Evolutionary conservation across 1,140 invertebrate species (phyloP), one percentile per base, ranked within the genome.

Genomic region (Holcopasites calliopsidis): DNA sequence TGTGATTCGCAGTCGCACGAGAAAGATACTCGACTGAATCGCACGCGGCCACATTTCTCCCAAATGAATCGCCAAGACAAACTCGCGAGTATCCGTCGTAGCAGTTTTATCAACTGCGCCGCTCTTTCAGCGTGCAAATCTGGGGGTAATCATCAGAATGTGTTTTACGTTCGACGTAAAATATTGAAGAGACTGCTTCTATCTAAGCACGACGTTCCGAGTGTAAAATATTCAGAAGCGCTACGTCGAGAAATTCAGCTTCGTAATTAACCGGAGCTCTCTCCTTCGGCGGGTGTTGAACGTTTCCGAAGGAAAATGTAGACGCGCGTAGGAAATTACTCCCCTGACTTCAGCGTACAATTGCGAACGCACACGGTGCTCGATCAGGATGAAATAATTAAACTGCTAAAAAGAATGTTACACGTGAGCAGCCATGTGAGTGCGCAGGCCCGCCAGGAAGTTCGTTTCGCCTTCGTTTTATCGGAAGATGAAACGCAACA

Each of bases 351-450:
- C 47, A 35, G 64, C 64, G 64, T n/a, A n/a, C 47, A 66, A 66
- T 66, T 66, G 33, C 52, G 33, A n/a, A 52, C 28, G 10, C n/a
- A n/a, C n/a, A n/a, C 52, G 8, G 33, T 66, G 54, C n/a, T 66
- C 38, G 64, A 66, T 66, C 64, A 66, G 47, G 23, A 5, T 52
- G 23, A 49, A 66, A 52, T 66, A 66, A 66, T 66, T 66, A 38
- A 66, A 52, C 64, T 38, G 31, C n/a, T 23, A n/a, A 66, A 26
- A 66, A 52, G 64, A 38, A 66, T 52, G 54, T 52, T 52, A 21
- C 50, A 65, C 44, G 31, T 35, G 44, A 26, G 62, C 35, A 28
- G 62, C 62, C 49, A 35, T 31, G 21, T 54, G n/a, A 23, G 13
- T 18, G n/a, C 13, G 11, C 2, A n/a, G 3, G 16, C 33, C 11